phyloP scores from a whole-genome alignment of 2,797 vertebrate species.

The Hippoglossus hippoglossus region DNA sequence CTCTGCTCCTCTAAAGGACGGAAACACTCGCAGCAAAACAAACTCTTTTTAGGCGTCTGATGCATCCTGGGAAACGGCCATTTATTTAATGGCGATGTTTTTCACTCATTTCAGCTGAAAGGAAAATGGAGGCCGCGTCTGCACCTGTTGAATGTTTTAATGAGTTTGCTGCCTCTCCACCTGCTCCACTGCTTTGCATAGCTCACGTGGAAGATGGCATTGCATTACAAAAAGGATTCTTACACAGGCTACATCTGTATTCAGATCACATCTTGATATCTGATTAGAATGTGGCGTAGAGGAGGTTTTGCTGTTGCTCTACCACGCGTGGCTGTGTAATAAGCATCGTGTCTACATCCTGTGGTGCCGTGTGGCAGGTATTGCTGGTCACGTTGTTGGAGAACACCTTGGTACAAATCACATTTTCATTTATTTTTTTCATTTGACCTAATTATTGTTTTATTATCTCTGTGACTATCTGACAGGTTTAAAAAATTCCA shows the following conservation, averaged over 20 bases:
- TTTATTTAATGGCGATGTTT: constrained; percentile 12
- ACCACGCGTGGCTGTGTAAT: not conserved
- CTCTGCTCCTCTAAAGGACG: constrained; percentile 13
- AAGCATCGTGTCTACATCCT: constrained; percentile 10
- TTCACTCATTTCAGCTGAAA: constrained; percentile 33
- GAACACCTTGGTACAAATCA: constrained; percentile 20
- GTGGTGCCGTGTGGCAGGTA: not conserved
- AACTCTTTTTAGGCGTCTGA: not conserved
- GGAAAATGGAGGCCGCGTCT: constrained; percentile 32
- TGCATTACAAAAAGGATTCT: constrained; percentile 17
- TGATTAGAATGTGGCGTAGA: constrained; percentile 4
- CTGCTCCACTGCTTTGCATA: constrained; percentile 38
- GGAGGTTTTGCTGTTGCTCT: not conserved
- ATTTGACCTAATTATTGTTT: constrained; percentile 56
- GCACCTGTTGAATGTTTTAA: constrained; percentile 48
- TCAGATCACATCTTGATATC: constrained; percentile 25
- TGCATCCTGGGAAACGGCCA: constrained; percentile 24
- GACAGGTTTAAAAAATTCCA: constrained; percentile 54
- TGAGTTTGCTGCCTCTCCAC: constrained; percentile 31
- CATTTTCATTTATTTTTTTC: constrained; percentile 6
- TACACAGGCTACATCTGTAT: constrained; percentile 3
- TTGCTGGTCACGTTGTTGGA: constrained; percentile 5
- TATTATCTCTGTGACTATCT: constrained; percentile 48
- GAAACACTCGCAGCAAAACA: constrained; percentile 1
- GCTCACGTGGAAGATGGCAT: constrained; percentile 23